These are phyloP conservation scores for Margarornis squamiger DNA, from an alignment of 2,797 vertebrate species.

Conservation along the genomic window DNA sequence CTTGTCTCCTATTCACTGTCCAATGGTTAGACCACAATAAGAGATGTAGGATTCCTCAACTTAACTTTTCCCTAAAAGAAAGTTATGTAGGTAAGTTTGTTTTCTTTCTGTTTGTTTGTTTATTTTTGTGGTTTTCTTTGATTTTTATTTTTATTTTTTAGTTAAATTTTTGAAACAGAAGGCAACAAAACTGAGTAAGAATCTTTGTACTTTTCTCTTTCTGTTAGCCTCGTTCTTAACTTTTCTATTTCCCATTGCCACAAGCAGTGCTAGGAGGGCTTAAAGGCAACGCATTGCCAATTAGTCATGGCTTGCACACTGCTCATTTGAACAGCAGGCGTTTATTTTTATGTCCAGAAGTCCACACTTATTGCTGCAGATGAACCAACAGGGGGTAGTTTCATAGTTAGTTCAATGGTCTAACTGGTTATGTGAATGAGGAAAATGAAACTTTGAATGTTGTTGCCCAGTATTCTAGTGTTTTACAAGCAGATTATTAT, in stretches of 20 bases:
- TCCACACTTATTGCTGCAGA: neutral
- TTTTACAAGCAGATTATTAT: neutral
- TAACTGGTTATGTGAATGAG: neutral
- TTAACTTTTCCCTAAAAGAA: neutral
- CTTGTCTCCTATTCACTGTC: neutral
- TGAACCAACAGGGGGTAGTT: neutral
- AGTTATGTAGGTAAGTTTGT: neutral
- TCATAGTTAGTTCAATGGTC: neutral
- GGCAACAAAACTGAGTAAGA: neutral
- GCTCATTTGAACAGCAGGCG: neutral
- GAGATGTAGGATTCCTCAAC: neutral
- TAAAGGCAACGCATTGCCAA: neutral
- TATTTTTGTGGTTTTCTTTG: neutral
- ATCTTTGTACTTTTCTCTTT: neutral
- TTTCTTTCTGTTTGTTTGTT: neutral
- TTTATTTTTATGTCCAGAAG: constrained; percentile 25
- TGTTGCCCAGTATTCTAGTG: neutral
- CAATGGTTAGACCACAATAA: neutral
- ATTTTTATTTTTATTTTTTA: neutral
- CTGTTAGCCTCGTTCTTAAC: neutral
- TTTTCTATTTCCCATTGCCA: neutral
- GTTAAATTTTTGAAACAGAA: neutral
- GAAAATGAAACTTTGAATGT: neutral
- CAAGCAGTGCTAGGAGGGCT: neutral
- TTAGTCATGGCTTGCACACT: neutral